These are phyloP conservation scores for Disparrhopalites patrizii DNA, from an alignment of 2,888 invertebrate genomes.

Conservation along the genomic window DNA sequence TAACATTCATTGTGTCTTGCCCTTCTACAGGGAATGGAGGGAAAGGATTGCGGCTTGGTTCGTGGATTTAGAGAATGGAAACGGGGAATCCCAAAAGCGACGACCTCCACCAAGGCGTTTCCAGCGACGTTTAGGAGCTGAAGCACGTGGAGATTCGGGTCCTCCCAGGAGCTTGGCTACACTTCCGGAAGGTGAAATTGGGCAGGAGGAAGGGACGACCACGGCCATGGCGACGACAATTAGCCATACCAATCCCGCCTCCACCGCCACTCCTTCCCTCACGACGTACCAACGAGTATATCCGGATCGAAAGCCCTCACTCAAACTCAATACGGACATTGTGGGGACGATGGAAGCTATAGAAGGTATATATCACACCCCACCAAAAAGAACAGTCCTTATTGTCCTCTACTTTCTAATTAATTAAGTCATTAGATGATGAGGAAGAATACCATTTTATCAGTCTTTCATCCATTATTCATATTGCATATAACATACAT, in stretches of 20 bases:
- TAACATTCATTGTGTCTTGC: not conserved
- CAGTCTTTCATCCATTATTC: no score
- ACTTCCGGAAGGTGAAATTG: slow-evolving; percentile 66
- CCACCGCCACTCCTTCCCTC: slow-evolving; percentile 38
- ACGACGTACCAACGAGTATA: slow-evolving; percentile 62
- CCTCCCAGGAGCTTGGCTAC: slow-evolving; percentile 70
- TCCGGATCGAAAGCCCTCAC: slow-evolving; percentile 75
- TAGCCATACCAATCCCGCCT: not conserved
- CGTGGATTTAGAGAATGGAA: slow-evolving; percentile 69
- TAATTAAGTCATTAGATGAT: no score
- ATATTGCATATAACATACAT: no score
- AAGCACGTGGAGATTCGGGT: slow-evolving; percentile 61
- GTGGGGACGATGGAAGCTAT: slow-evolving; percentile 80
- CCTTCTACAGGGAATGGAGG: slow-evolving; percentile 70
- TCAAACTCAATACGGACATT: slow-evolving; percentile 72
- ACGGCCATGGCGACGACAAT: not conserved
- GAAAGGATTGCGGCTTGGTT: slow-evolving; percentile 90
- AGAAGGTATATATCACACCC: slow-evolving; percentile 74
- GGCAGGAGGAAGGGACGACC: slow-evolving; percentile 46
- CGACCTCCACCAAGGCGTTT: slow-evolving; percentile 52
- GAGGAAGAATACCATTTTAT: no score
- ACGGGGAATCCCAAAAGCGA: slow-evolving; percentile 67
- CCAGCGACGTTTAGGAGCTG: slow-evolving; percentile 43
- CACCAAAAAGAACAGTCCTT: no score
- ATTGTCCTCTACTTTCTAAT: no score